These are phyloP conservation scores for Aldrovandia affinis DNA, from an alignment of 2,797 vertebrate genomes.

Conservation along the genomic window DNA sequence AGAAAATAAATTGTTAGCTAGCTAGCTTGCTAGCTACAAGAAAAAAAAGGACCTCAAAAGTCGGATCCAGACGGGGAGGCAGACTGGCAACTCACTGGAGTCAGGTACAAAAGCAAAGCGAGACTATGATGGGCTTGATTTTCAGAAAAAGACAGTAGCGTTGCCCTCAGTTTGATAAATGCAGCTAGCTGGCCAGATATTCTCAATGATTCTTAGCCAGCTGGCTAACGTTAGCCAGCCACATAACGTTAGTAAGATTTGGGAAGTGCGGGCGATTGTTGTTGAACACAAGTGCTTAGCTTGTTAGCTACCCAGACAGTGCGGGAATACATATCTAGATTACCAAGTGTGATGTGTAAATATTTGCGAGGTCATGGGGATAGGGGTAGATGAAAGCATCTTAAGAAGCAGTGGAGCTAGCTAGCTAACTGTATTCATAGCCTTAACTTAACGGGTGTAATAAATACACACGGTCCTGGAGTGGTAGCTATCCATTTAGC, in stretches of 20 bases:
- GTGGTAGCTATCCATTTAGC: slow-evolving; percentile 2
- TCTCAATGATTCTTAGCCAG: neutral
- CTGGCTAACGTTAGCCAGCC: neutral
- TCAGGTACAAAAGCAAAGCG: slow-evolving; percentile 47
- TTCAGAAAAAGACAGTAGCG: neutral
- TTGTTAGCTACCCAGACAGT: slow-evolving; percentile 11
- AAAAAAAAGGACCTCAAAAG: slow-evolving; percentile 41
- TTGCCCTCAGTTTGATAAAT: neutral
- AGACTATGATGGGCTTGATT: slow-evolving; percentile 4
- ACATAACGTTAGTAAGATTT: neutral
- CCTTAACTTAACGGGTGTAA: slow-evolving; percentile 39
- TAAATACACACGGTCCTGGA: neutral
- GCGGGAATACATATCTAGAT: slow-evolving; percentile 14
- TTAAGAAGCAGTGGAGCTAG: slow-evolving; percentile 33
- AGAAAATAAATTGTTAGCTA: slow-evolving; percentile 36
- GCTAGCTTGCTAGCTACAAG: slow-evolving; percentile 41
- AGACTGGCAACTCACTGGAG: slow-evolving; percentile 44
- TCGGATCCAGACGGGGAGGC: slow-evolving; percentile 37
- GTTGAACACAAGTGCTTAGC: neutral
- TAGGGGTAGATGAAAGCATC: neutral
- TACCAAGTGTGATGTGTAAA: slow-evolving; percentile 17
- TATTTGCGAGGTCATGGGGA: slow-evolving; percentile 14
- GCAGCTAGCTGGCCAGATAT: neutral
- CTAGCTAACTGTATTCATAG: slow-evolving; percentile 43
- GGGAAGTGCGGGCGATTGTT: slow-evolving; percentile 11